phyloP scores from a whole-genome alignment of 2,113 vertebrate species.

The Bos indicus region DNA sequence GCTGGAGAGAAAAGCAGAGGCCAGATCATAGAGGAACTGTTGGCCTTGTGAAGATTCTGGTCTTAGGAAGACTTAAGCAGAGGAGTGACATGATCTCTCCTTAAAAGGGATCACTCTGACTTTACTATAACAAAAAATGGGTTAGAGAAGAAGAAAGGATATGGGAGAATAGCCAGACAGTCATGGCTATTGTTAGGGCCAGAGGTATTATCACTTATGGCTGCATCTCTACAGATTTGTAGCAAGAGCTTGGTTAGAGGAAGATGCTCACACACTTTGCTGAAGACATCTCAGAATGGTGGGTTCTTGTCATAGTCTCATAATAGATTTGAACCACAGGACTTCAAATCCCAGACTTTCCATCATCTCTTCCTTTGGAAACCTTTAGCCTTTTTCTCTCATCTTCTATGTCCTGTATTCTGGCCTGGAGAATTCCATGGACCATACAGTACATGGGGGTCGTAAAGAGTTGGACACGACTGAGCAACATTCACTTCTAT shows the following conservation, averaged over 20 bases:
- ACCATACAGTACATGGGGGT: neutral
- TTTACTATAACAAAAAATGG: neutral
- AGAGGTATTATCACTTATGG: neutral
- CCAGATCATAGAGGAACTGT: neutral
- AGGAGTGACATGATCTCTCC: neutral
- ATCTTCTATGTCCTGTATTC: neutral
- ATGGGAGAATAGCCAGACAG: neutral
- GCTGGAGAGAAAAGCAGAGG: neutral
- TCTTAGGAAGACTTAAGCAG: neutral
- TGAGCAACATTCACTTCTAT: neutral
- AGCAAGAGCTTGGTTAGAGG: neutral
- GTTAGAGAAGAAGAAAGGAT: neutral
- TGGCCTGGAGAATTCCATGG: neutral
- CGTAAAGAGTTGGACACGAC: neutral
- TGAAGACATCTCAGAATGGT: neutral
- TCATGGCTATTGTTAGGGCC: neutral
- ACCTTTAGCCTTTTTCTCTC: neutral
- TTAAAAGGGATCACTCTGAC: neutral
- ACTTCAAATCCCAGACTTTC: neutral
- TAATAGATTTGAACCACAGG: neutral
- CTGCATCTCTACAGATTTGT: neutral
- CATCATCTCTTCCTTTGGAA: neutral
- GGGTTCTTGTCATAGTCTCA: neutral
- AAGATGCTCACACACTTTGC: neutral
- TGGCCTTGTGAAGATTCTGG: neutral